Percentiles rank a stretch among this genome's conserved stretches.
These are phyloP conservation scores for Parauchenoglanis ngamensis DNA, from an alignment of 2,797 vertebrate genomes.

Conservation along the genomic window DNA sequence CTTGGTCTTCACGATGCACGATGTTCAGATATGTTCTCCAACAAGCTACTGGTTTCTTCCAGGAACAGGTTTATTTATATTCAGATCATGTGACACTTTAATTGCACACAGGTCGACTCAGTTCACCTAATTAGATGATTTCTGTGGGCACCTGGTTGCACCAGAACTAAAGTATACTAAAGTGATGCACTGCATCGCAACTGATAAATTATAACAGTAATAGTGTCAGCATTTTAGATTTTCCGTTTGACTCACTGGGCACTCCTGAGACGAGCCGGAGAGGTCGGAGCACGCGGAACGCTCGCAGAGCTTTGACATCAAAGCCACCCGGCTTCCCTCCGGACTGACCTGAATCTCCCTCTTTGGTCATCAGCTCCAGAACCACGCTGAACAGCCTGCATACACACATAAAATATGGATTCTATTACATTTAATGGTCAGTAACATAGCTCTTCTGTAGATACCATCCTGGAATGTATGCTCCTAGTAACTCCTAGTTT, in stretches of 20 bases:
- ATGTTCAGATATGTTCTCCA: background rate
- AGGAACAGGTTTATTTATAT: background rate
- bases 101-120: background rate
- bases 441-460: background rate
- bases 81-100: background rate
- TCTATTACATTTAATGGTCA: background rate
- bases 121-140: background rate
- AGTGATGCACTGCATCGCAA: background rate
- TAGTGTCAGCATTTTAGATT: background rate
- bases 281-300: conserved; percentile 93
- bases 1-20: background rate
- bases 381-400: conserved; percentile 95
- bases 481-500: background rate
- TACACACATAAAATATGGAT: background rate
- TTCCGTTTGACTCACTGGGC: conserved; percentile 86
- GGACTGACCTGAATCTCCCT: conserved; percentile 77
- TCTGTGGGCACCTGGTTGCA: background rate
- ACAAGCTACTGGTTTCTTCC: background rate
- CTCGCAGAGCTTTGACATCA: conserved; percentile 97
- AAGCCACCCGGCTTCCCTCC: conserved; percentile 95
- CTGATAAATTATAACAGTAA: background rate
- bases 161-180: background rate
- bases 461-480: background rate
- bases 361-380: conserved; percentile 97
- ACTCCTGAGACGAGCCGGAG: conserved; percentile 98